Evolutionary conservation across 1,140 invertebrate species (phyloP), one percentile per base, ranked within the genome.

Genomic region (Tetramorium alpestre): DNA sequence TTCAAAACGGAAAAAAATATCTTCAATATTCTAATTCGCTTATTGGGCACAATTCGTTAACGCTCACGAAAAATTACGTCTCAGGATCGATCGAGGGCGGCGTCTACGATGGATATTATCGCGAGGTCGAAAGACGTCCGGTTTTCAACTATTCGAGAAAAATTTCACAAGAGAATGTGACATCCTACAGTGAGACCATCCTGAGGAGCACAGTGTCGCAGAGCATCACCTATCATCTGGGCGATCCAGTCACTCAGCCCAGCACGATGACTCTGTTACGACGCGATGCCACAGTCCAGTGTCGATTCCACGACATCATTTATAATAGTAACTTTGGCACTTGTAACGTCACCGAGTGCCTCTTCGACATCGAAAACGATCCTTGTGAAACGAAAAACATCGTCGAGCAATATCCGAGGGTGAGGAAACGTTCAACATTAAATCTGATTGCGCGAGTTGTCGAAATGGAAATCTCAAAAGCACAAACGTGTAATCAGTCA

Each of bases 381-480:
- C 97, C 97, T 0, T 97, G 97, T 92, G 97, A 97, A 92, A 96
- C 95, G 5, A 95, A 94, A 41, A 97, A 97, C 89, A 92, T 97
- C 13, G 95, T 94, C 1, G 92, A 91, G 38, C 91, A 93, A 18
- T 95, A 96, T 91, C 92, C 94, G 3, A 92, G 93, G 70, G 95
- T 95, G 84, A 92, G 89, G 44, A 51, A 64, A 25, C 6, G 0
- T 38, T 65, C n/a, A 4, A 47, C 6, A 8, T 78, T 33, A 28
- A 78, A 51, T 16, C 13, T 47, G 11, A n/a, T 1, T 22, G 41
- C 7, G 13, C 3, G 1, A 56, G 41, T 1, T 54, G 10, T 64
- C 5, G 4, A 65, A 41, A 69, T 44, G 8, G 10, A 41, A 41
- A n/a, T 65, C 13, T n/a, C 38, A 7, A 13, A 18, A 13, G 3